Base-by-base conservation (phyloP, 1,140 invertebrate species). In the Potamilus streckersoni region DNA sequence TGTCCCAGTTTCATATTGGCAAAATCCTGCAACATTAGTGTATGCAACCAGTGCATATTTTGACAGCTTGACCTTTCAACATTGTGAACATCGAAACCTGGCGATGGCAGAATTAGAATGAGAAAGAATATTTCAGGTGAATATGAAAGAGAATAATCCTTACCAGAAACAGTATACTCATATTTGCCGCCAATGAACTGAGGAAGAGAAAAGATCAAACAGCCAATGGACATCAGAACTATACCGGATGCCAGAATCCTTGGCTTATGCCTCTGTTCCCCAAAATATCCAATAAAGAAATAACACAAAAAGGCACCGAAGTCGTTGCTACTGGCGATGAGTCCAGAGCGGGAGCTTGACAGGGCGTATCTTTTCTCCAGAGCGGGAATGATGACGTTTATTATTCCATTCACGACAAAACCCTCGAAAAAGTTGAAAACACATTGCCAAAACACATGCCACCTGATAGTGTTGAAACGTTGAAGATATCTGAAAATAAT, bases 171-270 rank as follows among this genome's bases (percentile, higher is more conserved):
- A 15, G 73, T 79, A 66, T 82, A 84, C 14, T 68, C 27, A 73
- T 84, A 84, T 20, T 69, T 60, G 5, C 76, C 74, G 15, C 79
- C 79, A 5, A 82, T 94, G 85, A 98, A 97, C 90, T 98, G 96
- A 17, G 97, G 97, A 69, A 97, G 92, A 88, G 96, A 95, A 88
- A 98, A 98, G 65, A 98, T 93, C 83, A 98, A 92, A 62, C 95
- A 96, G 0, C 96, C 86, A 16, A 83, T 12, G 1, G 81, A 82
- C 84, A 98, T 96, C 79, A 97, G 93, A 14, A 96, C 93, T 56
- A 96, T 93, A 79, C 95, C 95, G 80, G 91, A 90, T 19, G 73
- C 83, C 69, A 87, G 81, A 94, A 69, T 95, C 91, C 90, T 94
- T 94, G 80, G 93, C 91, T n/a, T 95, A 94, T 96, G 96, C 23